Evolutionary conservation across 2,888 invertebrate genomes (phyloP), one percentile per base, ranked within the genome.

Genomic region (Actias luna): DNA sequence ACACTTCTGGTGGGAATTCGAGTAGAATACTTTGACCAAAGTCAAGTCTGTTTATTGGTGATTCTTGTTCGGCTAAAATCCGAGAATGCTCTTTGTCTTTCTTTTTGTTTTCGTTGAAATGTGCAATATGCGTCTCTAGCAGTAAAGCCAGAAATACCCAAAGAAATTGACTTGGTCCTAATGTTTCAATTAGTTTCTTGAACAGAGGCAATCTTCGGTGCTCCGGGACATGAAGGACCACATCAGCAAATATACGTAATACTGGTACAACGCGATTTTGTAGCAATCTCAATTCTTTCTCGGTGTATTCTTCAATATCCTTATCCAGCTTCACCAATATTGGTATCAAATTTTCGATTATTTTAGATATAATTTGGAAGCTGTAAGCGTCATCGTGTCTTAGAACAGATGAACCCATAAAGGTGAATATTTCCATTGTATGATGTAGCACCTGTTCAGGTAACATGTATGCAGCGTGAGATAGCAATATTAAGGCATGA

Each of bases 401-500:
- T 1, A 99, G 92, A 12, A 99, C 95, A 0, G 97, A 97, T 0
- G 97, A 97, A 0, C 99, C 99, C 95, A 99, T 98, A 79, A 99
- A 99, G 0, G 99, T 99, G 82, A 99, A 99, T 73, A 99, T 97
- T 27, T 98, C 96, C 95, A 99, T 98, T 4, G 99, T 96, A 76
- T 99, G 98, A 79, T 98, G 96, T 18, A 99, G 89, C 0, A 99
- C 97, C 87, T 96, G 95, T 65, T 96, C 95, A 0, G 98, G 98
- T 64, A 96, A 93, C 77, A 97, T 93, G 33, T 93, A 93, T 0
- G 98, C 97, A 16, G 96, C 95, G 64, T 96, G 94, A 0, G 97
- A 95, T 1, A 99, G 92, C 0, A 99, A 93, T 35, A 98, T 93
- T 62, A 99, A 89, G 0, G 99, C 98, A 76, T 98, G 98, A 75